Evolutionary conservation across 2,113 vertebrate genomes (phyloP).

Genomic region (Casuarius casuarius): DNA sequence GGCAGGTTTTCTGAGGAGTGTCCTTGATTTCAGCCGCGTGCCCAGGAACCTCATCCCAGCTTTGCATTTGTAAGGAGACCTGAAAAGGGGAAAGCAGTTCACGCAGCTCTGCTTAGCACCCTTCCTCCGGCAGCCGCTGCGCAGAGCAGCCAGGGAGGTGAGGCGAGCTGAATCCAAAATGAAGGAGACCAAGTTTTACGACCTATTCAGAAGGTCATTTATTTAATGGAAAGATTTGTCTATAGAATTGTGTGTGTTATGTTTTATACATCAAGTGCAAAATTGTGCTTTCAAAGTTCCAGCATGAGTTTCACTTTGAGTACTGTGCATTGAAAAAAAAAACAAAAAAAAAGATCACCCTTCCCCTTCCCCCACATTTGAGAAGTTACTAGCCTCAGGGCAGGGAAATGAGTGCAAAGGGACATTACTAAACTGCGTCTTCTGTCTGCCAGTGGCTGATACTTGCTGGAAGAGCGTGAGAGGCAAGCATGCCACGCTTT

Average conservation of each 20-base stretch:
- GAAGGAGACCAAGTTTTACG: conserved; percentile 8
- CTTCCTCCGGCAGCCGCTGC: neutral
- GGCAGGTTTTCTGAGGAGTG: neutral
- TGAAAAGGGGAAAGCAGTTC: neutral
- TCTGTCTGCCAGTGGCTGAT: neutral
- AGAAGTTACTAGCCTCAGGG: neutral
- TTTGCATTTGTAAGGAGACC: neutral
- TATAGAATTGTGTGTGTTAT: neutral
- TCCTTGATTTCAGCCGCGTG: neutral
- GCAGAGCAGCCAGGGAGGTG: neutral
- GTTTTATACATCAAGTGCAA: neutral
- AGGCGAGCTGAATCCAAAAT: neutral
- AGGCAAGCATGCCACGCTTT: neutral
- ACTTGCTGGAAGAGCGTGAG: neutral
- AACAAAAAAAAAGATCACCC: neutral
- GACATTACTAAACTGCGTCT: neutral
- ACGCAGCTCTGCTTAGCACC: neutral
- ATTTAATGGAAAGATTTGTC: conserved; percentile 1
- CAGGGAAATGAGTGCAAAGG: neutral
- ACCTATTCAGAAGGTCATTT: neutral
- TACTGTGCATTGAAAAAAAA: neutral
- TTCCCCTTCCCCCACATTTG: neutral
- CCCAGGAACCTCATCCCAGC: neutral
- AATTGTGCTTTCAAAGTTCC: neutral
- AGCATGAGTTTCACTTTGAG: neutral